Conservation (phyloP, 2,888 invertebrate species). For the Acanthosepion lycidas region DNA sequence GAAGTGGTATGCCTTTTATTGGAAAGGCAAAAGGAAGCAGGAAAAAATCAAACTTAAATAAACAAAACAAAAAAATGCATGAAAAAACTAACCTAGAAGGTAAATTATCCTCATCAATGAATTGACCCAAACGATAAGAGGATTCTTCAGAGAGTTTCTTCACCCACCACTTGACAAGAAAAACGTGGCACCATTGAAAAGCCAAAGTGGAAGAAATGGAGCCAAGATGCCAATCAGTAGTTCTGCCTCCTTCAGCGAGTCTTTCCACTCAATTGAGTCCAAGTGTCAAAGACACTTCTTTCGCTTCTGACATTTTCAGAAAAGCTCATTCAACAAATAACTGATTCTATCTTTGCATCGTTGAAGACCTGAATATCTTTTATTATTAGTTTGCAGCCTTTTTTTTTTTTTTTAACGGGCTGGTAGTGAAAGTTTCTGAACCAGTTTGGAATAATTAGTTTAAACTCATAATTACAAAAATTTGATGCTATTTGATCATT, state of each 20-base stretch:
- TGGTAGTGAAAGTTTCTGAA: no score
- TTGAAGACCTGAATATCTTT: background rate
- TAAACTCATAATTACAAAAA: no score
- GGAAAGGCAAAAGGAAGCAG: no score
- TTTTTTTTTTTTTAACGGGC: no score
- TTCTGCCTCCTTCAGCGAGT: slow-evolving; percentile 16
- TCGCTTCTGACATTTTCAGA: background rate
- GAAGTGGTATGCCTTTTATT: no score
- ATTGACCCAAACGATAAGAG: background rate
- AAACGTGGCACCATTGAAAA: background rate
- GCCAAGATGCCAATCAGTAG: background rate
- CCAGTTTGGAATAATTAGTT: no score
- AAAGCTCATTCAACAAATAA: background rate
- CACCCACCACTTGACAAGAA: background rate
- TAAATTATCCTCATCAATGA: background rate
- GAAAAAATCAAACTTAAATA: no score
- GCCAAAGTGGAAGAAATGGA: background rate
- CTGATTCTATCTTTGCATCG: background rate
- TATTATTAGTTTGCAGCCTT: no score
- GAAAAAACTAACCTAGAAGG: background rate
- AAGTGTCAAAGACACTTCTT: background rate
- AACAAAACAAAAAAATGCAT: background rate
- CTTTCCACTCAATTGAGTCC: slow-evolving; percentile 21
- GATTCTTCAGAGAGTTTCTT: background rate
- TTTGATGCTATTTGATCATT: no score